These are phyloP conservation scores for Paramisgurnus dabryanus DNA, from an alignment of 2,113 vertebrate genomes.

Conservation along the genomic window DNA sequence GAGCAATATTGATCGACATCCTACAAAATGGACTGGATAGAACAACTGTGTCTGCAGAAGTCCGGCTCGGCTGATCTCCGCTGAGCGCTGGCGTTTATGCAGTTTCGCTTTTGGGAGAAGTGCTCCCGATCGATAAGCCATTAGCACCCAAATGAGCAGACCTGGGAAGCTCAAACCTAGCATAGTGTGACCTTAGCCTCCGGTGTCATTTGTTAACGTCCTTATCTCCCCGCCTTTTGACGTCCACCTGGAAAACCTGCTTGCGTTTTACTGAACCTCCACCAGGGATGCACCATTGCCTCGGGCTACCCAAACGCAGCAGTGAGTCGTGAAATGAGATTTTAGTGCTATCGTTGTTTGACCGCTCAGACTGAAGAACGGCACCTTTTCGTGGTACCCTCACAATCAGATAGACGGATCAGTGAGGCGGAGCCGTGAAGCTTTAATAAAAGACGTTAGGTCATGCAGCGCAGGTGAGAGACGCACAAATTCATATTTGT, in stretches of 20 bases:
- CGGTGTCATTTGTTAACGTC: conserved; percentile 60
- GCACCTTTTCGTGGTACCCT: conserved; percentile 49
- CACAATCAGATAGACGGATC: conserved; percentile 66
- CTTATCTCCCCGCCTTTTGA: conserved; percentile 52
- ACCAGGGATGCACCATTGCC: conserved; percentile 54
- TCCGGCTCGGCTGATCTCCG: conserved; percentile 50
- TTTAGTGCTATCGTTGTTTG: conserved; percentile 67
- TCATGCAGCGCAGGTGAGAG: no score
- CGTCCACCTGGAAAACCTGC: conserved; percentile 61
- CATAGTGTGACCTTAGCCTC: conserved; percentile 49
- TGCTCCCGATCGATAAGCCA: conserved; percentile 72
- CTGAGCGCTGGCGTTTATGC: conserved; percentile 12
- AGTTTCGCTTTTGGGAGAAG: conserved; percentile 42
- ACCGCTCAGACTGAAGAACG: conserved; percentile 49
- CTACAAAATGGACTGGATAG: conserved; percentile 57
- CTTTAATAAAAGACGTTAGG: conserved; percentile 12
- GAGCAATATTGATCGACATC: conserved; percentile 53
- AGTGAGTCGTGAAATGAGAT: conserved; percentile 78
- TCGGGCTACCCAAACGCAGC: conserved; percentile 70
- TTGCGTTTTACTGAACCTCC: conserved; percentile 52
- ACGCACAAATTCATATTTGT: no score
- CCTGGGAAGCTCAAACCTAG: conserved; percentile 57
- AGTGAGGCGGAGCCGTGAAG: conserved; percentile 67
- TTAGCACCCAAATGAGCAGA: conserved; percentile 70
- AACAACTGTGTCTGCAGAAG: conserved; percentile 58